Percentiles rank a stretch among this genome's conserved stretches.
phyloP scores from a whole-genome alignment of 2,113 vertebrate genomes.

The Dipodomys ordii region DNA sequence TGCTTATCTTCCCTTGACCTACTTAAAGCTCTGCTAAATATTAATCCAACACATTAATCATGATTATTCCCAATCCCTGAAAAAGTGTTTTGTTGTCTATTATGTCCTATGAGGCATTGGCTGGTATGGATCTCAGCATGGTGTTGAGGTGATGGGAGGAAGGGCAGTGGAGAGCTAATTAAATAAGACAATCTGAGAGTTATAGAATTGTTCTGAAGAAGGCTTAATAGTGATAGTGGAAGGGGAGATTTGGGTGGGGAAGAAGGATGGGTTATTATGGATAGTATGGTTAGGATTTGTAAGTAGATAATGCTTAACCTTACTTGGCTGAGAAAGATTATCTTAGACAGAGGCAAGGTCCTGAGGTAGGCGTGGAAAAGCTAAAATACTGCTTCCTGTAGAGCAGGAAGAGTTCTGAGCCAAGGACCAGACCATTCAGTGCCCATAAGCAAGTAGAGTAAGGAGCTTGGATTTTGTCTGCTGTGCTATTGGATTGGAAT shows the following conservation, averaged over 20 bases:
- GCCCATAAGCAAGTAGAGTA: not conserved
- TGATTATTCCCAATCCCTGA: not conserved
- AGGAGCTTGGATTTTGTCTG: conserved; percentile 20
- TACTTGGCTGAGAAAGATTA: not conserved
- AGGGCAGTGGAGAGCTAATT: too few species aligned
- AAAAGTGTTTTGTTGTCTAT: not conserved
- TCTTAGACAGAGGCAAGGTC: not conserved
- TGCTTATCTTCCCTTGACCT: conserved; percentile 1
- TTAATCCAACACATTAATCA: not conserved
- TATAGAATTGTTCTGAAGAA: not conserved
- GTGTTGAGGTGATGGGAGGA: not conserved
- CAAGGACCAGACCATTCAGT: not conserved
- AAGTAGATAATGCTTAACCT: conserved; percentile 24
- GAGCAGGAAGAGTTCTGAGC: not conserved
- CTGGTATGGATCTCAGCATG: not conserved
- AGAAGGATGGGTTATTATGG: not conserved
- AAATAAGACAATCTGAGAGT: not conserved
- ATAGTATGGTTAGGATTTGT: not conserved
- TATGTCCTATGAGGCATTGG: not conserved
- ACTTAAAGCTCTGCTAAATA: not conserved
- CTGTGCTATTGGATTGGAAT: not conserved
- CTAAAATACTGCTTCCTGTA: not conserved
- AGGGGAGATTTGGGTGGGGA: not conserved
- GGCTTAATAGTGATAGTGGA: not conserved
- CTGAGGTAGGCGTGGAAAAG: not conserved